These are phyloP conservation scores for Cheilosia urbana DNA, from an alignment of 2,888 invertebrate species.

Conservation along the genomic window DNA sequence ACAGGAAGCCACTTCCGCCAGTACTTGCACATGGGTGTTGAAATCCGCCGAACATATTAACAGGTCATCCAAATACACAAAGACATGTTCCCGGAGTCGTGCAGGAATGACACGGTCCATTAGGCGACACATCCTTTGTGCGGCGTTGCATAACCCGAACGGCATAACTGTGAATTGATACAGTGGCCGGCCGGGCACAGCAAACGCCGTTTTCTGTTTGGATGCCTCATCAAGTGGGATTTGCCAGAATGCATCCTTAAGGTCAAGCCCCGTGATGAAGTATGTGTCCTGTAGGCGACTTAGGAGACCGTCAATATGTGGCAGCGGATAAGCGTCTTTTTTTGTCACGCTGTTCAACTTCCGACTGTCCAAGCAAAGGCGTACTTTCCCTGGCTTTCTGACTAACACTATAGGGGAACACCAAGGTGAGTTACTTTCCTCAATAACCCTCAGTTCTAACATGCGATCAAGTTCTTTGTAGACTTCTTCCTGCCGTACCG, in stretches of 20 bases:
- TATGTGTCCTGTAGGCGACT: constrained; percentile 64
- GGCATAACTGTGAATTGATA: constrained; percentile 18
- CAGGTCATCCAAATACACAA: too few species aligned
- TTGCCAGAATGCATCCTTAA: constrained; percentile 39
- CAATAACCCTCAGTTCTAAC: not conserved
- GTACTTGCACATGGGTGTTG: not conserved
- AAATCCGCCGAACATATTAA: not conserved
- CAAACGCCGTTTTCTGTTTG: constrained; percentile 13
- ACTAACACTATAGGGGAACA: constrained; percentile 68
- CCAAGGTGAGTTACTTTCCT: constrained; percentile 1
- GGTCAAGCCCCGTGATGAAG: constrained; percentile 53
- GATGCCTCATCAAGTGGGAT: constrained; percentile 11
- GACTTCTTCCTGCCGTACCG: not conserved
- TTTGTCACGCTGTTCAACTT: too few species aligned
- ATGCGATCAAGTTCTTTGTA: not conserved
- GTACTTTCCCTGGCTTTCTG: constrained; percentile 54
- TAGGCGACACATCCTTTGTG: not conserved
- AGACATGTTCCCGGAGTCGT: not conserved
- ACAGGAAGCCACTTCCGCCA: constrained; percentile 10
- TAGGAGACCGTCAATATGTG: constrained; percentile 55
- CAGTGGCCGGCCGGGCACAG: constrained; percentile 3
- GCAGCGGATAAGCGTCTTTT: not conserved
- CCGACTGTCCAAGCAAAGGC: not conserved
- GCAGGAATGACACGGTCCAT: not conserved
- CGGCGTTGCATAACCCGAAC: constrained; percentile 3